phyloP scores from a whole-genome alignment of 2,797 vertebrate species.

The Gouania willdenowi region DNA sequence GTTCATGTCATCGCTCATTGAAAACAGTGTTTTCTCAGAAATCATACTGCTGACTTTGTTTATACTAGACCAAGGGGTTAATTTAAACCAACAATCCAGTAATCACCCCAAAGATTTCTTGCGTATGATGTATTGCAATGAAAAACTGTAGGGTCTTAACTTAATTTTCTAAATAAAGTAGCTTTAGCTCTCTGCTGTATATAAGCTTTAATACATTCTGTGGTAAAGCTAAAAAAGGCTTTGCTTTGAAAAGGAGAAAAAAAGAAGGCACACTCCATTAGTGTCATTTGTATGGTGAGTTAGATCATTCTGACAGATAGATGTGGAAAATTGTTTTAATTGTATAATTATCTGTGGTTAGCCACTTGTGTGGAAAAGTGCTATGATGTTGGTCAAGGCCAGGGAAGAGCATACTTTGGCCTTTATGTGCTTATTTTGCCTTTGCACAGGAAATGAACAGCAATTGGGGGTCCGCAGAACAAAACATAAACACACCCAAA shows the following conservation, averaged over 20 bases:
- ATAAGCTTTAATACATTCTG: conserved; percentile 36
- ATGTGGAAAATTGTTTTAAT: conserved; percentile 76
- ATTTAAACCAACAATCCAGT: conserved; percentile 58
- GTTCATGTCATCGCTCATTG: conserved; percentile 42
- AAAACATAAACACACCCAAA: conserved; percentile 50
- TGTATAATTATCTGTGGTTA: conserved; percentile 70
- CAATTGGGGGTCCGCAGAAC: conserved; percentile 64
- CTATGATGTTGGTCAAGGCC: conserved; percentile 57
- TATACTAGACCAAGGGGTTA: conserved; percentile 47
- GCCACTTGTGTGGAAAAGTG: conserved; percentile 66
- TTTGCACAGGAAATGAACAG: conserved; percentile 68
- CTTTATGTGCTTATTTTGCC: conserved; percentile 65
- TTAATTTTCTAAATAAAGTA: conserved; percentile 49
- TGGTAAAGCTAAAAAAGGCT: conserved; percentile 38
- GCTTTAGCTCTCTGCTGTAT: conserved; percentile 32
- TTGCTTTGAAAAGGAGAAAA: conserved; percentile 36
- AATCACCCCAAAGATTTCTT: conserved; percentile 43
- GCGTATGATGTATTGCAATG: conserved; percentile 9
- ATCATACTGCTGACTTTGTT: conserved; percentile 40
- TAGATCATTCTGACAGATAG: conserved; percentile 71
- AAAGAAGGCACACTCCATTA: conserved; percentile 50
- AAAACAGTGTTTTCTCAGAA: conserved; percentile 52
- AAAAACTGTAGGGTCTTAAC: conserved; percentile 35
- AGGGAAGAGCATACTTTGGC: conserved; percentile 54
- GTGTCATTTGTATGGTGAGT: conserved; percentile 61